Percentiles rank a stretch among this genome's conserved stretches.
Evolutionary conservation across 2,113 vertebrate species (phyloP).

Genomic region (pig (Sus scrofa)): DNA sequence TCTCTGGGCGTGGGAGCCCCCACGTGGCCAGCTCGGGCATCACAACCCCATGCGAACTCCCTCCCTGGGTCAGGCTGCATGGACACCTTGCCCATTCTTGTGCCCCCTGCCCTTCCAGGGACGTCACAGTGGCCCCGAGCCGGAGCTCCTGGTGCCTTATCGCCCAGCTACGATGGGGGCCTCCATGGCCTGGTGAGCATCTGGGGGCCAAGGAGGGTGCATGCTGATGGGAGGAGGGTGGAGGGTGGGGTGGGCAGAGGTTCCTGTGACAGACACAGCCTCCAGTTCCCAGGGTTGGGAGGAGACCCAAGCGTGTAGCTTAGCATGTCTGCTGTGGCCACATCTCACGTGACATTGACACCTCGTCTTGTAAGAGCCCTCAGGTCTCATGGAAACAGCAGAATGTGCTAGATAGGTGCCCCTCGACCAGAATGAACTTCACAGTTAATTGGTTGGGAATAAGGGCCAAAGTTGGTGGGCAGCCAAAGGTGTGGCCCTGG

Average conservation of each 20-base stretch:
- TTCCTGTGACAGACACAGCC: not conserved
- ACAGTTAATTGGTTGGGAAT: not conserved
- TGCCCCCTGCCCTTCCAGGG: constrained; percentile 80
- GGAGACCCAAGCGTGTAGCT: not conserved
- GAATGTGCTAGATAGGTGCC: not conserved
- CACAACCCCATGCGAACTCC: too few relatives aligned
- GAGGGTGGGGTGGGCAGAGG: not conserved
- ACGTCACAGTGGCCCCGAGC: constrained; percentile 96
- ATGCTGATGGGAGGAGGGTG: too few relatives aligned
- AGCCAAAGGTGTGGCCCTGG: too few relatives aligned
- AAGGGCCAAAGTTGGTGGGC: not conserved
- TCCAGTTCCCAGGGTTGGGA: not conserved
- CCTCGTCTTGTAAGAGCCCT: fast-evolving
- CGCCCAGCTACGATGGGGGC: constrained; percentile 96
- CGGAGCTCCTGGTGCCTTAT: constrained; percentile 93
- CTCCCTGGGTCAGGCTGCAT: not conserved
- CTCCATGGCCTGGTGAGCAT: constrained; percentile 94
- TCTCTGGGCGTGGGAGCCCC: not conserved
- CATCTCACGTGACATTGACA: fast-evolving
- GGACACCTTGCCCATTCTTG: fast-evolving
- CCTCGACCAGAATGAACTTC: not conserved
- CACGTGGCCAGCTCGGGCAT: not conserved
- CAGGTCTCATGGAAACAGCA: not conserved
- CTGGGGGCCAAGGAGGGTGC: not conserved
- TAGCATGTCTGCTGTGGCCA: not conserved